Percentiles rank a stretch among this genome's conserved stretches.
These are phyloP conservation scores for Danaus melanippus DNA, from an alignment of 1,140 invertebrate genomes.

Conservation along the genomic window DNA sequence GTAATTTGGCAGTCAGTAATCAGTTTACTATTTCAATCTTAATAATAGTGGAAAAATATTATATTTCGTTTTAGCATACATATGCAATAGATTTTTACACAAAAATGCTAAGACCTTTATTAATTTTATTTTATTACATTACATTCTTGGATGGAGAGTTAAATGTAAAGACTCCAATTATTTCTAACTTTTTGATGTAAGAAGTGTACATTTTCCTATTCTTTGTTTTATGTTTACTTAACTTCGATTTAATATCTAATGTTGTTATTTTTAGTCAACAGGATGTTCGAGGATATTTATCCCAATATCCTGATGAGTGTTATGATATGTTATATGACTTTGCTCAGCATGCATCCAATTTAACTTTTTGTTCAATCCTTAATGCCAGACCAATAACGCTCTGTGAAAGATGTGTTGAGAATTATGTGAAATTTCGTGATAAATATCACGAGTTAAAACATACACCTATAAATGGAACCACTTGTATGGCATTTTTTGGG, in stretches of 20 bases:
- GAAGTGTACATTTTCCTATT: neutral
- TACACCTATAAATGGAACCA: slow-evolving; percentile 61
- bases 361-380: slow-evolving; percentile 70
- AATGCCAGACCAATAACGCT: slow-evolving; percentile 71
- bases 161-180: slow-evolving; percentile 1
- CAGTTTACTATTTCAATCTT: neutral
- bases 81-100: neutral
- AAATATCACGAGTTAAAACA: slow-evolving; percentile 65
- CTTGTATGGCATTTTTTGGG: slow-evolving; percentile 69
- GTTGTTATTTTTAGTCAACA: slow-evolving; percentile 27
- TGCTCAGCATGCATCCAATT: slow-evolving; percentile 64
- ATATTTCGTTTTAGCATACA: neutral
- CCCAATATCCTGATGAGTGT: slow-evolving; percentile 36
- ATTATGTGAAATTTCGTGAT: slow-evolving; percentile 64
- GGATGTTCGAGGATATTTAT: slow-evolving; percentile 17
- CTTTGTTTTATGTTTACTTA: neutral
- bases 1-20: neutral
- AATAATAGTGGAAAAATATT: too few species aligned
- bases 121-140: slow-evolving; percentile 1
- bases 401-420: slow-evolving; percentile 70
- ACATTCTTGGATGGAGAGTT: slow-evolving; percentile 9
- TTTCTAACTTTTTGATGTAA: slow-evolving; percentile 9
- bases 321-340: slow-evolving; percentile 50
- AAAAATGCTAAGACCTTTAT: too few species aligned
- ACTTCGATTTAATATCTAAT: slow-evolving; percentile 14